Base-by-base conservation (phyloP, 2,888 invertebrate species). In the Aphrophora alni region DNA sequence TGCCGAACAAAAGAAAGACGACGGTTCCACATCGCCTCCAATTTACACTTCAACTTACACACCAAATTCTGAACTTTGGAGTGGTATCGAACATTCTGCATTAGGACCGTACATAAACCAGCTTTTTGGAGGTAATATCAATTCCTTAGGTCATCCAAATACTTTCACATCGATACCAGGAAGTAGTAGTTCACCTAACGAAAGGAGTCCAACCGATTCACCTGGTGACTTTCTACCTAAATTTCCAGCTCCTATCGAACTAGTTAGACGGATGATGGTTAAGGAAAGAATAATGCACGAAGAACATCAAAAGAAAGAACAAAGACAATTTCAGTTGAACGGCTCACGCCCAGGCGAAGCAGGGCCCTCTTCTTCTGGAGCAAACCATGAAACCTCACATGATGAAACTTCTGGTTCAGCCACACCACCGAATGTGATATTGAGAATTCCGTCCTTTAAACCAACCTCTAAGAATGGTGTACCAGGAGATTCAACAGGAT, bases 361-460 rank as follows among this genome's bases (percentile, higher is more conserved):
- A 59, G 88, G 82, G 10, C 82, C 82, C 14, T 88, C 69, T 87
- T 87, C 74, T 80, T 84, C 85, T 86, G 84, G 82, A 83, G 38
- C 76, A 12, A 75, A 75, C 33, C 59, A 59, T 14, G 59, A 59
- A 21, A 59, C 59, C 59, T 59, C 59, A 3, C 80, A 80, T 70
- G 80, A 80, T 25, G 84, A 87, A 87, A 70, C 69, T 28, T 81
- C 82, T 26, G 77, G 80, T 26, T 80, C 76, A n/a, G 78, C 78
- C 26, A 80, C 82, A 71, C 80, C 85, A 87, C 88, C 81, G 86
- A 92, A 92, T 86, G 94, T 95, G 89, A 96, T 97, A 89, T 93
- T 97, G 87, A 96, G 95, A 91, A 96, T 97, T 92, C 97, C 97
- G 91, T 96, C 97, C 92, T 97, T 95, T 90, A 94, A 93, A 89